Percentiles rank a stretch among this genome's conserved stretches.
These are phyloP conservation scores for Cygnus buccinator DNA, from an alignment of 2,113 vertebrate species.

Conservation along the genomic window DNA sequence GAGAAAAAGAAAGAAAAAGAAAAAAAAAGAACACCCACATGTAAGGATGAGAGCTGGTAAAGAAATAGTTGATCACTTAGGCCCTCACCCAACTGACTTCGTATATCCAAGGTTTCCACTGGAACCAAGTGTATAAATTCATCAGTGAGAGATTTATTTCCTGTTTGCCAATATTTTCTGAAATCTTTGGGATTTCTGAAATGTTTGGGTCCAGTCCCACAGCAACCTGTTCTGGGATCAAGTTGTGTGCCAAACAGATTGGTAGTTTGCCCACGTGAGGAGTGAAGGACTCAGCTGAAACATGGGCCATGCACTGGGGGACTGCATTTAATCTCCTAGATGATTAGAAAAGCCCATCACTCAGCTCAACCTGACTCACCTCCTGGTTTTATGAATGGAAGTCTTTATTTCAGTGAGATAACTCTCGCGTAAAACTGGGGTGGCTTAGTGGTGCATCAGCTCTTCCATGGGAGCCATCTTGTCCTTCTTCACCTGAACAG, in stretches of 20 bases:
- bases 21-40: no score
- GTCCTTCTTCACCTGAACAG: not conserved
- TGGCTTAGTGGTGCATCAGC: not conserved
- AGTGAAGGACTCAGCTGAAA: not conserved
- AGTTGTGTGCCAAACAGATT: not conserved
- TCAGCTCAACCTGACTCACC: not conserved
- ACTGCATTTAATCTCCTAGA: not conserved
- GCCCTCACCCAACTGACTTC: not conserved
- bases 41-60: not conserved
- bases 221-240: rapidly evolving
- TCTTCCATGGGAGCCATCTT: not conserved
- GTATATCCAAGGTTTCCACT: not conserved
- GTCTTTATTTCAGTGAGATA: not conserved
- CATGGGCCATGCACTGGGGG: not conserved
- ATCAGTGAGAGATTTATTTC: not conserved
- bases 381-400: not conserved
- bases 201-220: not conserved
- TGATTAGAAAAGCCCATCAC: not conserved
- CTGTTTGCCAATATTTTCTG: not conserved
- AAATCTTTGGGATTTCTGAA: not conserved
- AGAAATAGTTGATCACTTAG: not conserved
- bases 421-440: not conserved
- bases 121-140: not conserved
- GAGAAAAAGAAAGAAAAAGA: no score
- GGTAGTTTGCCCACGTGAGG: not conserved